phyloP scores from a whole-genome alignment of 2,888 invertebrate genomes.

The Cheilosia vernalis region DNA sequence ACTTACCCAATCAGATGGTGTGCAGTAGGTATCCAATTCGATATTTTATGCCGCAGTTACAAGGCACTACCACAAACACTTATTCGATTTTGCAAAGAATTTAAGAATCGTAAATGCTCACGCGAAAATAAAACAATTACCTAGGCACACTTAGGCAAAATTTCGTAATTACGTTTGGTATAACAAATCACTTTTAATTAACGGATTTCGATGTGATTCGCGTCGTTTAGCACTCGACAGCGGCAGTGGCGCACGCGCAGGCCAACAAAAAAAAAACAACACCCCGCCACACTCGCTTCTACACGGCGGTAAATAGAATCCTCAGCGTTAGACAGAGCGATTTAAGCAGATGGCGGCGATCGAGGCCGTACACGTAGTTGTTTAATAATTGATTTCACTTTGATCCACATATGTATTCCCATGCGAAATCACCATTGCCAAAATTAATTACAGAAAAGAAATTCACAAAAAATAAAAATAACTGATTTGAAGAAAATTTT shows the following conservation, averaged over 20 bases:
- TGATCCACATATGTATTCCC: background rate
- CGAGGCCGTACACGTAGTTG: slow-evolving; percentile 6
- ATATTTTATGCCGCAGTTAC: slow-evolving; percentile 1
- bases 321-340: slow-evolving; percentile 50
- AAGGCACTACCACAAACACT: slow-evolving; percentile 4
- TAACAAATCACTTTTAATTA: slow-evolving; percentile 33
- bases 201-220: slow-evolving; percentile 21
- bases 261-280: background rate
- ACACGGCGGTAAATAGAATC: slow-evolving; percentile 43
- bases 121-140: background rate
- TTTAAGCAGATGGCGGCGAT: slow-evolving; percentile 25
- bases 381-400: slow-evolving; percentile 3
- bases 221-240: slow-evolving; percentile 10
- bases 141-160: slow-evolving; percentile 2
- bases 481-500: slow-evolving; percentile 1
- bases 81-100: background rate
- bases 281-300: slow-evolving; percentile 14
- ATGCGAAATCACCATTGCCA: background rate
- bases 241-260: slow-evolving; percentile 23
- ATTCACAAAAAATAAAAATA: slow-evolving; percentile 1
- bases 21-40: slow-evolving; percentile 27
- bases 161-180: background rate
- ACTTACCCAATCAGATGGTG: slow-evolving; percentile 39
- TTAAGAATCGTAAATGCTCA: background rate
- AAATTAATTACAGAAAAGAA: background rate